Conservation (phyloP, 2,113 vertebrate species). For the Martes martes region DNA sequence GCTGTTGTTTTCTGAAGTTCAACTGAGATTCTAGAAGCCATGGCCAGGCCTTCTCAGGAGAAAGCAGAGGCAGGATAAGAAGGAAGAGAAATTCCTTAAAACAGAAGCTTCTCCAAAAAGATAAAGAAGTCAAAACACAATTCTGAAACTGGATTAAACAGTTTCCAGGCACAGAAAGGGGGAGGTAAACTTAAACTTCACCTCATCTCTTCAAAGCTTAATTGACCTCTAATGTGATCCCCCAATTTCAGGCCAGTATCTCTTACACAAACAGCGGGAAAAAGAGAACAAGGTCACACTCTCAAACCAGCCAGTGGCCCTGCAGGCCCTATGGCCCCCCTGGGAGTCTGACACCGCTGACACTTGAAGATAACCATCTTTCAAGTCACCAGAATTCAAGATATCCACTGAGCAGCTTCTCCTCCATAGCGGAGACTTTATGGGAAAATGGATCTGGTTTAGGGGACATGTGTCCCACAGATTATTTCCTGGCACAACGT, state of each 20-base stretch:
- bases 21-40: conserved; percentile 40
- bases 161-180: conserved; percentile 36
- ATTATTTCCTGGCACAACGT: not conserved
- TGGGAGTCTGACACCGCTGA: not conserved
- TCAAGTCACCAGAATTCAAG: not conserved
- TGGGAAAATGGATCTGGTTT: not conserved
- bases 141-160: conserved; percentile 66
- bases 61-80: conserved; percentile 17
- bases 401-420: not conserved
- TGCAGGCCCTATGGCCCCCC: not conserved
- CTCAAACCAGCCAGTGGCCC: not conserved
- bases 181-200: not conserved
- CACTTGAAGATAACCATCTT: not conserved
- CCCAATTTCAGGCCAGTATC: not conserved
- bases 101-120: conserved; percentile 80
- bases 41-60: conserved; percentile 16
- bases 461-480: not conserved
- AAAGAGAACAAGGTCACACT: not conserved
- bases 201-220: not conserved
- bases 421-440: not conserved
- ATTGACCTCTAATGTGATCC: not conserved
- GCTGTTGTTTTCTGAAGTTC: conserved; percentile 43
- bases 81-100: conserved; percentile 79
- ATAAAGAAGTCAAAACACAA: conserved; percentile 75
- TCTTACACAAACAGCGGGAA: not conserved